phyloP scores from a whole-genome alignment of 1,140 invertebrate genomes.

The Drosophila funebris region DNA sequence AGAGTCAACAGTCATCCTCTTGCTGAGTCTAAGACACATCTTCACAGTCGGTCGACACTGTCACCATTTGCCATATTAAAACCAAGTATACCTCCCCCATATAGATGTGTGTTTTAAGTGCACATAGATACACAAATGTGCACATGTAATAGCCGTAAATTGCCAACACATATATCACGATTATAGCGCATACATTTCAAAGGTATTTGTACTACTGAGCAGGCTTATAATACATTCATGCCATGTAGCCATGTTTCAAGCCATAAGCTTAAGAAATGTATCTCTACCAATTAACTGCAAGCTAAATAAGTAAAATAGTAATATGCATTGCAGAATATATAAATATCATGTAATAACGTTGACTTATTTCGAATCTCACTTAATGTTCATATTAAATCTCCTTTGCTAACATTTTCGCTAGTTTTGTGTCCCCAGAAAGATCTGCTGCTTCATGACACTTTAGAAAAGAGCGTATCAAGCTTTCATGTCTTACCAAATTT shows the following conservation, averaged over 20 bases:
- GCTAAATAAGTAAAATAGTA: too few species aligned
- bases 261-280: background rate
- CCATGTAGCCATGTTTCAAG: background rate
- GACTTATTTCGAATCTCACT: too few species aligned
- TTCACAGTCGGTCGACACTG: conserved; percentile 48
- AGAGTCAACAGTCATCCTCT: conserved; percentile 49
- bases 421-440: too few species aligned
- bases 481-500: too few species aligned
- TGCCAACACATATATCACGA: conserved; percentile 76
- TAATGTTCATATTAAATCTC: too few species aligned
- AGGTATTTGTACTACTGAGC: conserved; percentile 68
- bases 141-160: conserved; percentile 64
- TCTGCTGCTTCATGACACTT: too few species aligned
- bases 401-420: too few species aligned
- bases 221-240: too few species aligned
- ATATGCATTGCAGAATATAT: too few species aligned
- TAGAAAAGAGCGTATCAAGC: too few species aligned
- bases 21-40: conserved; percentile 49
- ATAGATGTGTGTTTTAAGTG: conserved; percentile 23
- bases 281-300: conserved; percentile 3
- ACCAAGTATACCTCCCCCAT: conserved; percentile 33
- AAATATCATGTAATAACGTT: too few species aligned
- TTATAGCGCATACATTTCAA: conserved; percentile 64
- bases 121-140: conserved; percentile 36
- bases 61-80: conserved; percentile 69